These are phyloP conservation scores for Blera fallax DNA, from an alignment of 2,888 invertebrate genomes.

Conservation along the genomic window DNA sequence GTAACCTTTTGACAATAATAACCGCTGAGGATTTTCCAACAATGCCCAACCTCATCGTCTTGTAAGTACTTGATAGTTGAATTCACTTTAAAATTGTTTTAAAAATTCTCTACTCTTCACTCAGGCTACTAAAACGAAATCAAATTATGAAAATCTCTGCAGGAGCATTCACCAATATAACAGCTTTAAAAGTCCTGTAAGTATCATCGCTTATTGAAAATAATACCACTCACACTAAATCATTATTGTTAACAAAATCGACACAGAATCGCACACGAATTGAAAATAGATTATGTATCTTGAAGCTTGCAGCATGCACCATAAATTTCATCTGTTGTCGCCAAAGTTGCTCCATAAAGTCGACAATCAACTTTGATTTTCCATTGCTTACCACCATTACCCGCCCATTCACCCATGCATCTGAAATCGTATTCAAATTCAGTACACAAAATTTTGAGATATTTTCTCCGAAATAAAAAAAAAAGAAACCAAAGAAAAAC, in stretches of 20 bases:
- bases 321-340: slow-evolving; percentile 65
- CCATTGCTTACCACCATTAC: slow-evolving; percentile 20
- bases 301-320: slow-evolving; percentile 17
- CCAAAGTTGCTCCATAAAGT: slow-evolving; percentile 59
- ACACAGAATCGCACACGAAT: not conserved
- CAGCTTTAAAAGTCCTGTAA: slow-evolving; percentile 92
- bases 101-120: slow-evolving; percentile 75
- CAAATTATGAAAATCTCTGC: slow-evolving; percentile 90
- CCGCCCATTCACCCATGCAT: slow-evolving; percentile 26
- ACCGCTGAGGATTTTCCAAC: slow-evolving; percentile 87
- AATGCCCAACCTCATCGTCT: slow-evolving; percentile 87
- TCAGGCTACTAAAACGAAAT: slow-evolving; percentile 93
- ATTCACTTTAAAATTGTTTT: not conserved
- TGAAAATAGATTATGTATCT: slow-evolving; percentile 3
- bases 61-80: slow-evolving; percentile 86
- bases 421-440: slow-evolving; percentile 38
- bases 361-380: slow-evolving; percentile 60
- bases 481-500: slow-evolving; percentile 30
- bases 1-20: slow-evolving; percentile 88
- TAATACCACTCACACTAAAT: not conserved
- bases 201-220: slow-evolving; percentile 80
- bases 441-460: slow-evolving; percentile 28
- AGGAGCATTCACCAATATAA: slow-evolving; percentile 90
- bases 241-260: not conserved
- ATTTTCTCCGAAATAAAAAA: not conserved